Evolutionary conservation across 2,113 vertebrate genomes (phyloP), one percentile per base, ranked within the genome.

Genomic region (Corythornis vintsioides): DNA sequence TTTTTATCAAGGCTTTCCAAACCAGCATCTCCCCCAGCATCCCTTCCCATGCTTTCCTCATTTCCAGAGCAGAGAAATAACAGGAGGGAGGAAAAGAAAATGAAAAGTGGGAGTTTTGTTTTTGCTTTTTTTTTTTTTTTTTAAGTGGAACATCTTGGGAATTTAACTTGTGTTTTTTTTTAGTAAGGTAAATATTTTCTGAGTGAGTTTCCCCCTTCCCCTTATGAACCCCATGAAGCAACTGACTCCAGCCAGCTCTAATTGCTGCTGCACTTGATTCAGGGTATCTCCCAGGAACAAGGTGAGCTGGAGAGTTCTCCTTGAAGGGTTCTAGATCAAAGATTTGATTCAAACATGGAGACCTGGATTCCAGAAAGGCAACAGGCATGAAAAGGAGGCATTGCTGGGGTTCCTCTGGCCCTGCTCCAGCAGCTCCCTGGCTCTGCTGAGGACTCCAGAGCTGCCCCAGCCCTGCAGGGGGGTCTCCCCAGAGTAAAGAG

Each of bases 201-300:
- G 10, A 28, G 9, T 74, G 50, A 77, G 5, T 4, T 4, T 3
- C 1, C 11, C 10, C 18, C 7, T 7, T 1, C 10, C 1, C 10
- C 31, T 83, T 93, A 50, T 35, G 42, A 65, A 19, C 3, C 4
- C 25, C 29, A 15, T n/a, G 56, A 65, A 88, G 28, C 24, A 47
- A 10, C 15, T 15, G 21, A 6, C 10, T 77, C 29, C 81, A 86
- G 29, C 29, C 2, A 40, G 28, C 21, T 50, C 3, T 43, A 43
- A 35, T 3, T 33, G 25, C 21, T 15, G 15, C 9, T 72, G 50
- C 20, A 9, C 25, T 50, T 48, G 22, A 66, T 66, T 55, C 47
- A 11, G 11, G 38, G 18, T 26, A 57, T 28, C 22, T 75, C 43
- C 38, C 48, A 70, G 17, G 20, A 22, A 33, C 3, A 24, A 52